Percentiles rank a stretch among this genome's conserved stretches.
phyloP scores from a whole-genome alignment of 2,888 invertebrate genomes.

The Noctua janthe region DNA sequence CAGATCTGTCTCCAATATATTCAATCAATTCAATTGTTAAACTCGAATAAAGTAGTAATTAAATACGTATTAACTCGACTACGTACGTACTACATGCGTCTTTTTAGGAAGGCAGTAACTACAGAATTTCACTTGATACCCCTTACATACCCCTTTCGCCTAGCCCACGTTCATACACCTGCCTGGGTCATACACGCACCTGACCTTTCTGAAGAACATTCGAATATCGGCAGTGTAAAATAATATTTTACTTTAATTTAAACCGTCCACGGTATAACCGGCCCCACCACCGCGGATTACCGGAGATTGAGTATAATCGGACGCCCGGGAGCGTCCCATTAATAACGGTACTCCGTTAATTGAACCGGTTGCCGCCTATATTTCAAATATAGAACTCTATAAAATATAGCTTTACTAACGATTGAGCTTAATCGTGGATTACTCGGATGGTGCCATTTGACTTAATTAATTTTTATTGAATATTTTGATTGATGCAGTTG shows the following conservation, averaged over 20 bases:
- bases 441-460: constrained; percentile 54
- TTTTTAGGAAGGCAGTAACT: not conserved
- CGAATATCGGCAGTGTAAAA: not conserved
- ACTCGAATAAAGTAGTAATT: not conserved
- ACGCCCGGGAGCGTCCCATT: constrained; percentile 85
- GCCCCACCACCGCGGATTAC: constrained; percentile 83
- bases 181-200: not conserved
- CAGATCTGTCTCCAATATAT: not conserved
- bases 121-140: not conserved
- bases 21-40: no score
- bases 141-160: not conserved
- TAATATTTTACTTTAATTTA: constrained; percentile 39
- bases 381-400: constrained; percentile 84
- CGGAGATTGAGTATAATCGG: constrained; percentile 89
- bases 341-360: constrained; percentile 88
- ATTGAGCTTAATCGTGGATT: constrained; percentile 68
- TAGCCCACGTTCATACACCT: not conserved
- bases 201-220: not conserved
- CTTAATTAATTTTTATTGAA: constrained; percentile 48
- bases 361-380: constrained; percentile 85
- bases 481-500: constrained; percentile 49
- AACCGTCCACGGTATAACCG: constrained; percentile 66
- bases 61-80: not conserved
- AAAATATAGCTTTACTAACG: constrained; percentile 70
- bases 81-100: not conserved